Base-by-base conservation (phyloP, 2,113 vertebrate species). In the Spilogale gracilis region DNA sequence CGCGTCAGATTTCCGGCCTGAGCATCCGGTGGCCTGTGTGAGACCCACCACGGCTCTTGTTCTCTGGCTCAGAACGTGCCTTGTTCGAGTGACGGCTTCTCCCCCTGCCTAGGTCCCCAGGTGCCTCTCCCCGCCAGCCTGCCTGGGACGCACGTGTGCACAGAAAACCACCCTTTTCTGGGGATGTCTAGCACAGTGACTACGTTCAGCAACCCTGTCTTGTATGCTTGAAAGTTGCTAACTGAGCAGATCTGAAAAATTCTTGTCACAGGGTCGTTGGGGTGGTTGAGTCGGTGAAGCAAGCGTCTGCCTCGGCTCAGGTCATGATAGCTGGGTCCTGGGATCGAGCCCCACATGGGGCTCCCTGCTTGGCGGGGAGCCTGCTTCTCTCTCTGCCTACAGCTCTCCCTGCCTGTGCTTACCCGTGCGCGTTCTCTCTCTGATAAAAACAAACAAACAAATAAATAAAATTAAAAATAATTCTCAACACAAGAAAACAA, bases 131-230 rank as follows among this genome's bases (percentile, higher is more conserved):
- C 45, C 0, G 11, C 17, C 63, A n/a, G 61, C 79, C 65, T 9
- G 23, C 63, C 23, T 0, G 1, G 21, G 56, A 21, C 54, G 4
- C 4, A 0, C 5, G 16, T 23, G 9, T 21, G 56, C 14, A 6
- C 43, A 54, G 5, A 71, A 52, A 23, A 54, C 16, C 61, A 20
- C 16, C 4, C 30, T 52, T 65, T 18, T 6, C 52, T 30, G 9
- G 14, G 67, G 16, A 3, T 9, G 25, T 43, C 56, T 38, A 38
- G 4, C 58, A 27, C 18, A 6, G 5, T 32, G 74, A 20, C 89
- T 27, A 12, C 0, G 20, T 32, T 80, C 38, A 65, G 45, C 48
- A 52, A 5, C 4, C 32, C n/a, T 2, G 17, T 18, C 6, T 17
- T 60, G 17, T 25, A 2, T 17, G 21, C 45, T 56, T 45, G 74